A percentile compares a stretch with the other conserved stretches of the same genome.
Conservation (phyloP, 2,888 invertebrate species). For the Hydrotaea diabolus region DNA sequence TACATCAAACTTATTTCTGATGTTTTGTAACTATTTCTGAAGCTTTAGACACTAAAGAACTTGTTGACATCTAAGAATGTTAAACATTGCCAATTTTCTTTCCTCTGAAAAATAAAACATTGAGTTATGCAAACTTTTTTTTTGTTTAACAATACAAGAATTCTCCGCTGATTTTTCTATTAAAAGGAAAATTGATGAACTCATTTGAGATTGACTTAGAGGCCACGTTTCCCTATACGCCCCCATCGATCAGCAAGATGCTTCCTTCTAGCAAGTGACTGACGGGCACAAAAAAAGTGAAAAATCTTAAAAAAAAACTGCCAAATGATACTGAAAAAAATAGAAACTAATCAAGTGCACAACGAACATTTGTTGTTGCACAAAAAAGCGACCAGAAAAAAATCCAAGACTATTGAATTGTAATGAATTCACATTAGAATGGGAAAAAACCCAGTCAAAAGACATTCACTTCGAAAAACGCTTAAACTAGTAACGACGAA, state of each 20-base stretch:
- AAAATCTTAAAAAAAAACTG: not conserved
- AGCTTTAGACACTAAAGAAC: too few species aligned
- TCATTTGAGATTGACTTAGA: slow-evolving; percentile 22
- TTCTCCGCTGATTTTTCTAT: too few species aligned
- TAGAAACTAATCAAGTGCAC: slow-evolving; percentile 6
- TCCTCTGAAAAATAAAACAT: too few species aligned
- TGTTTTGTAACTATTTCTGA: too few species aligned
- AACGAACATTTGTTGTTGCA: not conserved
- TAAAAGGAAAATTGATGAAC: not conserved
- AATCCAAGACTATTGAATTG: not conserved
- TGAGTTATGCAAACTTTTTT: too few species aligned
- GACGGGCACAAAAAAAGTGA: not conserved
- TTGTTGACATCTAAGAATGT: too few species aligned
- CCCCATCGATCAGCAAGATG: slow-evolving; percentile 13
- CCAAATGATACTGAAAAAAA: not conserved
- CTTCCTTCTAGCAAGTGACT: slow-evolving; percentile 16
- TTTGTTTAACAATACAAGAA: too few species aligned
- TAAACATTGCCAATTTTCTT: too few species aligned
- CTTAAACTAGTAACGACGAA: not conserved
- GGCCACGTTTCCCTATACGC: slow-evolving; percentile 39
- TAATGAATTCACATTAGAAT: not conserved
- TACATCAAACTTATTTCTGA: too few species aligned
- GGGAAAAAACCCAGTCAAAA: not conserved
- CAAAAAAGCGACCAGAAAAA: not conserved
- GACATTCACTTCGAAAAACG: not conserved